A percentile compares a stretch with the other conserved stretches of the same genome.
These are phyloP conservation scores for Eutrigla gurnardus DNA, from an alignment of 2,797 vertebrate genomes.

Conservation along the genomic window DNA sequence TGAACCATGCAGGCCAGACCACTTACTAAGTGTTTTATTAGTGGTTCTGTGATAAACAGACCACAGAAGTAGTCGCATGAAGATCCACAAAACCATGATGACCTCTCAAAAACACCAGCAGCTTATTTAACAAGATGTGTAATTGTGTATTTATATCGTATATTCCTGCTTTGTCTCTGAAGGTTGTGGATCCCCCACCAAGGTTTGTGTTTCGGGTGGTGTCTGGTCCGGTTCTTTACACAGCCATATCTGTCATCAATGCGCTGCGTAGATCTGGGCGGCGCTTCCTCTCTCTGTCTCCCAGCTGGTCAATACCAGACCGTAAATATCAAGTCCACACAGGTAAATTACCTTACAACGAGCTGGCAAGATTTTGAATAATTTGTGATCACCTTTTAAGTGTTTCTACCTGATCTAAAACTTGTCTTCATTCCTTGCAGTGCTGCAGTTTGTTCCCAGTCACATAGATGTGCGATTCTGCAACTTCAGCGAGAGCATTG, in stretches of 20 bases:
- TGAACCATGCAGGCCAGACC: constrained; percentile 34
- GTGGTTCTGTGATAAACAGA: constrained; percentile 52
- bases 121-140: constrained; percentile 3
- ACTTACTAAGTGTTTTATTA: constrained; percentile 61
- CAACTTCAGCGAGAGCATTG: constrained; percentile 91
- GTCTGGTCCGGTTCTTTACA: constrained; percentile 93
- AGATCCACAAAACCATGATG: constrained; percentile 2
- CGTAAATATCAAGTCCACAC: constrained; percentile 93
- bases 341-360: constrained; percentile 81
- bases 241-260: constrained; percentile 93
- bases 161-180: constrained; percentile 44
- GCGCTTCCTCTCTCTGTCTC: constrained; percentile 87
- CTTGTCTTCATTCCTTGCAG: constrained; percentile 72
- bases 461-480: constrained; percentile 90
- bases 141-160: neutral
- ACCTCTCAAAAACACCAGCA: constrained; percentile 9
- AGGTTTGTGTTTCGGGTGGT: constrained; percentile 92
- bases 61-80: constrained; percentile 30
- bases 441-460: constrained; percentile 96
- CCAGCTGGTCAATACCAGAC: constrained; percentile 85
- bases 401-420: neutral
- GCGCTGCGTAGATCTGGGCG: constrained; percentile 86
- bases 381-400: neutral
- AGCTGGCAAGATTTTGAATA: neutral
- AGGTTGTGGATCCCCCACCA: constrained; percentile 91